Evolutionary conservation across 1,140 invertebrate species (phyloP).

Genomic region (Lasioglossum baleicum): DNA sequence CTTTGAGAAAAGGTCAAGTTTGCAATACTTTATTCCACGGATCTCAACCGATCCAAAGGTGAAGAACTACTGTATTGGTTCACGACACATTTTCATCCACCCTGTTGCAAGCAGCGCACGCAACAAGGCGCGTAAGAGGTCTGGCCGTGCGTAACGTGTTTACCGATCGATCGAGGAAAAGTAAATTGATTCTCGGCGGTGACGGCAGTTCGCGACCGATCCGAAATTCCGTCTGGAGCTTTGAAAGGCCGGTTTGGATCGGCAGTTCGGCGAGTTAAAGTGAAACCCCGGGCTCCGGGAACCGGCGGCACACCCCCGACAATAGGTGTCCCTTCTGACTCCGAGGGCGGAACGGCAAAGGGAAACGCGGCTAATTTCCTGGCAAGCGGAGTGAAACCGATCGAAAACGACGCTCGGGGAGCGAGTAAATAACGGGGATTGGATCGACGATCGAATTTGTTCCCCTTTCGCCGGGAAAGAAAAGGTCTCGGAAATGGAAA

Average conservation of each 20-base stretch:
- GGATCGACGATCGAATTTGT: constrained; percentile 41
- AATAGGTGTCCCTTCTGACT: not conserved
- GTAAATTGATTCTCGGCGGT: not conserved
- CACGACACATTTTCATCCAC: no score
- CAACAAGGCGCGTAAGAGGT: not conserved
- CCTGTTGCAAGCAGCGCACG: not conserved
- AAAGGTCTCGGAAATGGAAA: constrained; percentile 16
- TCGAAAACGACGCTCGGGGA: constrained; percentile 34
- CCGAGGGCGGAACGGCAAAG: constrained; percentile 3
- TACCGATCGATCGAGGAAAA: not conserved
- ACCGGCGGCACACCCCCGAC: not conserved
- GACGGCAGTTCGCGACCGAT: not conserved
- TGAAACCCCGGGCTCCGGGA: no score
- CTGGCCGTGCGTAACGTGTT: not conserved
- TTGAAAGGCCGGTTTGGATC: no score
- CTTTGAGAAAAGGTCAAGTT: no score
- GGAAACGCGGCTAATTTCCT: constrained; percentile 37
- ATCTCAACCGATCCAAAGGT: no score
- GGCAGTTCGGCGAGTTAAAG: no score
- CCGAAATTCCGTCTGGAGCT: not conserved
- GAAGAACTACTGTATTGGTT: no score
- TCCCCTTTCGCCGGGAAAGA: constrained; percentile 15
- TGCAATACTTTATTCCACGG: no score
- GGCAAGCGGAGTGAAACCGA: constrained; percentile 41
- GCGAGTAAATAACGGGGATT: constrained; percentile 42